Base-by-base conservation (phyloP, 35 echinoderm and acorn worm genomes). In the Ophiothrix spiculata region DNA sequence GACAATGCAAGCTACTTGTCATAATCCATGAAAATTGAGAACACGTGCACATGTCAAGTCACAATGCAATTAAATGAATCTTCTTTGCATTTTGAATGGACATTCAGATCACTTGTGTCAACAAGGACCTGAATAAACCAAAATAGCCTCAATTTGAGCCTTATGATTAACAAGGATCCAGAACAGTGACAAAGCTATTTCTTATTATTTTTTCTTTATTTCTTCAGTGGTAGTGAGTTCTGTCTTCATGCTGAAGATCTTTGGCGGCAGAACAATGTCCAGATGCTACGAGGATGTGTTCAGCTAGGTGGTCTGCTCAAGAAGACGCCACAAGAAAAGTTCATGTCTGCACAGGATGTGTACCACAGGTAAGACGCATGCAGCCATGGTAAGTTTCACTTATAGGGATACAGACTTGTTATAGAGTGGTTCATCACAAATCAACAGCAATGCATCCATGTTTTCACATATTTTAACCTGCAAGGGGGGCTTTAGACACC, bases 261-360 rank as follows among this genome's bases (percentile, higher is more conserved):
- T 0, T 87, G 88, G 81, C 78, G 91, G 38, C 19, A 40, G 1
- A 87, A 85, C 64, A 93, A 86, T 45, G 63, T 81, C 17, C 91
- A 93, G 45, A 88, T 98, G 25, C 73, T 93, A 28, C 85, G 88
- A 63, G 95, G 91, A 33, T 93, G 89, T 87, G 76, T 98, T 33
- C 84, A 93, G 17, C 91, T 93, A 31, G 95, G 84, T 21, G 81
- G 56, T 49, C 81, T 98, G 0, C 88, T 93, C n/a, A 79, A 39
- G 36, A 93, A 89, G 40, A 73, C 77, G 54, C 91, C 91, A 64
- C 85, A 80, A 83, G 88, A 90, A 10, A 93, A 93, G 32, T 82
- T 79, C n/a, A 90, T 98, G 38, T 46, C 85, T 74, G 84, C 91
- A 38, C 77, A 86, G 31, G 80, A 91, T 78, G 88, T 93, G 10